Base-by-base conservation (phyloP, 64 coral and sea anemone species). In the Hydrozoanthus tunicans region DNA sequence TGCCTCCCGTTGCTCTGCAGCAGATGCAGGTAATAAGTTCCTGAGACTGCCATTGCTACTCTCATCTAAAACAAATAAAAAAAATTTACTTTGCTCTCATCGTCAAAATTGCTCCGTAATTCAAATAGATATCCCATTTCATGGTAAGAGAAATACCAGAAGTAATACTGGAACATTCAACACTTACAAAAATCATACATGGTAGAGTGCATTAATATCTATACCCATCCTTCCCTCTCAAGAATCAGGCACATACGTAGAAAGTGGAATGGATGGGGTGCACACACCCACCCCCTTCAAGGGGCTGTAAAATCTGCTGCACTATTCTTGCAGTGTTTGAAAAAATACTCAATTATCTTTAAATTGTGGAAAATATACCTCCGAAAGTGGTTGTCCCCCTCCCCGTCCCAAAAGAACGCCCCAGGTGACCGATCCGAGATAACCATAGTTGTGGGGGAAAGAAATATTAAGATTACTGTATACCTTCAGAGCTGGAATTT, bases 31-130 rank as follows among this genome's bases (percentile, higher is more conserved):
- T 68, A 70, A 57, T 53, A 85, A 70, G 13, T 85, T 68, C n/a
- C 63, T 85, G 12, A 85, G 52, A n/a, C 64, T 70, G 81, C 0
- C 61, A 85, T 85, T 68, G 81, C 13, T 69, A 85, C 64, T 70
- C 14, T 66, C 81, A 85, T 85, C 81, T 85, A 85, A 85, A 85
- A 85, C 62, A 85, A 84, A 70, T 69, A 83, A 54, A 67, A 84
- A 8, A n/a, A 69, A 67, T 67, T 79, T 26, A n/a, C 6, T 82
- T 83, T 83, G 61, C 62, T 66, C 25, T 54, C 80, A 66, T 55
- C 32, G 61, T 82, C 80, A 82, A 82, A 82, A 82, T 66, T 82
- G 11, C 77, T 79, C 77, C 55, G 56, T 79, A 79, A 79, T 24
- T 79, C 55, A 79, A 79, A 79, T 59, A 79, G 56, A 79, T 79